These are phyloP conservation scores for Eucriotettix oculatus DNA, from an alignment of 2,888 invertebrate species.

Conservation along the genomic window DNA sequence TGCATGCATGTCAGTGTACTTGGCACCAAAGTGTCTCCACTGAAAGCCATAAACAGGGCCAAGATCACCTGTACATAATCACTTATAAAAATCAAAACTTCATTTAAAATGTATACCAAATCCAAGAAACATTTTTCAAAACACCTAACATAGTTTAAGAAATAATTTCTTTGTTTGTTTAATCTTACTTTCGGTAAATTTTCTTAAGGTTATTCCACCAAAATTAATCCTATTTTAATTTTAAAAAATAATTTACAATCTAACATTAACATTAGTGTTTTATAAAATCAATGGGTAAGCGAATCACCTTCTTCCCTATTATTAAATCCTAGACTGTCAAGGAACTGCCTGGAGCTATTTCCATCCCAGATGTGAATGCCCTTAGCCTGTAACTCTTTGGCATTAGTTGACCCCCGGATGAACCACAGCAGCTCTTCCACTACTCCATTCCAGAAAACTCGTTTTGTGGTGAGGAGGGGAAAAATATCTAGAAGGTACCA, in stretches of 20 bases:
- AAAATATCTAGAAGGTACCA: constrained; percentile 32
- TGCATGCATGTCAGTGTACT: constrained; percentile 62
- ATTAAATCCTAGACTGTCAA: constrained; percentile 71
- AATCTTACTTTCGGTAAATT: too few species aligned
- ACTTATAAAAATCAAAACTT: background rate
- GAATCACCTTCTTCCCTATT: constrained; percentile 66
- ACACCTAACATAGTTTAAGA: too few species aligned
- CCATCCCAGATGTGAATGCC: constrained; percentile 91
- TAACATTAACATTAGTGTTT: too few species aligned
- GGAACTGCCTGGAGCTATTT: constrained; percentile 74
- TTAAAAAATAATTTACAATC: too few species aligned
- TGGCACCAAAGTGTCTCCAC: constrained; percentile 93
- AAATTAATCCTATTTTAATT: too few species aligned
- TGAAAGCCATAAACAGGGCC: constrained; percentile 98
- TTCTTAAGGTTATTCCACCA: too few species aligned
- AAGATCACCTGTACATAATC: constrained; percentile 52
- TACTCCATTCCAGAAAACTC: constrained; percentile 81
- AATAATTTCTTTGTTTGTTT: too few species aligned
- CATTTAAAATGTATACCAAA: too few species aligned
- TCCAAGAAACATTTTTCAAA: too few species aligned
- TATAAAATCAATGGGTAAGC: too few species aligned
- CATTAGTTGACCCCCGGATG: constrained; percentile 77
- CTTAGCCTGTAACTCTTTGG: constrained; percentile 60
- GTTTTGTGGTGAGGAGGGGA: constrained; percentile 86
- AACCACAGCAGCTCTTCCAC: constrained; percentile 93